Percentiles rank a stretch among this genome's conserved stretches.
These are phyloP conservation scores for Napeogenes sylphis DNA, from an alignment of 2,888 invertebrate species.

Conservation along the genomic window DNA sequence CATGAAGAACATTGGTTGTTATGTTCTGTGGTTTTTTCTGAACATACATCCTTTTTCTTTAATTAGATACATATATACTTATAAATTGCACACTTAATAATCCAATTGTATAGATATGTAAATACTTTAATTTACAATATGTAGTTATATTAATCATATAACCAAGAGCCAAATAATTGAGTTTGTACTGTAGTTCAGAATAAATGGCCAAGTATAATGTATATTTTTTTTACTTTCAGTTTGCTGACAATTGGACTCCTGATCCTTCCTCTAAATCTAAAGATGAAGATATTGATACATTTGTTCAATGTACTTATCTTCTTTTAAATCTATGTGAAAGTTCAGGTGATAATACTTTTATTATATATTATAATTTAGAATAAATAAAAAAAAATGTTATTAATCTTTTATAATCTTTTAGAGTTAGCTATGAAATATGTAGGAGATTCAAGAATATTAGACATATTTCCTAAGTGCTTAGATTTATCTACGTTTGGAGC, in stretches of 20 bases:
- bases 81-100: too few relatives aligned
- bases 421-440: constrained; percentile 80
- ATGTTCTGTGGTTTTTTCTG: too few relatives aligned
- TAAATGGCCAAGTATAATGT: neutral
- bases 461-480: constrained; percentile 78
- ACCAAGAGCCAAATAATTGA: too few relatives aligned
- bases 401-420: constrained; percentile 41
- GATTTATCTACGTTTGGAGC: constrained; percentile 76
- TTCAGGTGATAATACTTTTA: constrained; percentile 56
- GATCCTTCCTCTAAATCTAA: constrained; percentile 57
- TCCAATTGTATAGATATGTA: too few relatives aligned
- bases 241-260: constrained; percentile 72
- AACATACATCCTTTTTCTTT: too few relatives aligned
- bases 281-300: constrained; percentile 80
- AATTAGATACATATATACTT: too few relatives aligned
- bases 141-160: too few relatives aligned
- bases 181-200: neutral
- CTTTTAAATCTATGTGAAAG: constrained; percentile 85
- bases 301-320: constrained; percentile 81
- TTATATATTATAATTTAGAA: constrained; percentile 1
- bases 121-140: too few relatives aligned
- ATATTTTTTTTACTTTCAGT: constrained; percentile 45
- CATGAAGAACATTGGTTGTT: too few relatives aligned
- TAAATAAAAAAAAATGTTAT: neutral
- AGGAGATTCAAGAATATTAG: constrained; percentile 80